phyloP scores from a whole-genome alignment of 2,888 invertebrate species.

The Leuctra nigra region DNA sequence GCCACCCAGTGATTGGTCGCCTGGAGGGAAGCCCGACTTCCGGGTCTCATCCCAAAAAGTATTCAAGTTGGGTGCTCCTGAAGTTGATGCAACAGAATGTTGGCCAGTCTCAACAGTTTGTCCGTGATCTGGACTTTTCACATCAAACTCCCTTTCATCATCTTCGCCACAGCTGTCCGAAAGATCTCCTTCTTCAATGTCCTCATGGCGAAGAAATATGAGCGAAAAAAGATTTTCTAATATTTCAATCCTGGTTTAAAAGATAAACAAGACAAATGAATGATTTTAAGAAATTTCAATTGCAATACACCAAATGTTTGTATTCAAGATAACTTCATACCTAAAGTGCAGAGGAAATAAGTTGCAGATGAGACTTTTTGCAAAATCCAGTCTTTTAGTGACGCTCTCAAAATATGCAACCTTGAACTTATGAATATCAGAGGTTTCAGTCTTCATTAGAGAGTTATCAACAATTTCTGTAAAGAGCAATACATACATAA shows the following conservation, averaged over 20 bases:
- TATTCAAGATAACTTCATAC: too few relatives aligned
- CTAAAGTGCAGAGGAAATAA: slow-evolving; percentile 24
- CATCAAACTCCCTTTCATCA: slow-evolving; percentile 34
- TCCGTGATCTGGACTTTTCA: slow-evolving; percentile 38
- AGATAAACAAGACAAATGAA: slow-evolving; percentile 7
- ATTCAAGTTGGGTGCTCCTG: too few relatives aligned
- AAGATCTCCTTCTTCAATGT: slow-evolving; percentile 45
- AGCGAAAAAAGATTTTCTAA: slow-evolving; percentile 67
- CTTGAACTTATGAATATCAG: too few relatives aligned
- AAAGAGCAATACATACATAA: too few relatives aligned
- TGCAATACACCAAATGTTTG: neutral
- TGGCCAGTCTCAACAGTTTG: slow-evolving; percentile 31
- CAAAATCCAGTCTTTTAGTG: slow-evolving; percentile 10
- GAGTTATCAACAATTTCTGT: too few relatives aligned
- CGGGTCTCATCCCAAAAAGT: too few relatives aligned
- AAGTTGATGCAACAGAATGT: too few relatives aligned
- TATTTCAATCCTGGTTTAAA: slow-evolving; percentile 44
- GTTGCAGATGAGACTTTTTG: slow-evolving; percentile 16
- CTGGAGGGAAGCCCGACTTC: too few relatives aligned
- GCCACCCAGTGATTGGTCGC: too few relatives aligned
- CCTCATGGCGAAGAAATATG: slow-evolving; percentile 58
- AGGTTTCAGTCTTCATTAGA: too few relatives aligned
- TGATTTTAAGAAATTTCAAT: neutral
- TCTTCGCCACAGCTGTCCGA: slow-evolving; percentile 45
- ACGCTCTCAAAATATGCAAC: too few relatives aligned